Evolutionary conservation across 2,113 vertebrate species (phyloP).

Genomic region (Vulpes lagopus): DNA sequence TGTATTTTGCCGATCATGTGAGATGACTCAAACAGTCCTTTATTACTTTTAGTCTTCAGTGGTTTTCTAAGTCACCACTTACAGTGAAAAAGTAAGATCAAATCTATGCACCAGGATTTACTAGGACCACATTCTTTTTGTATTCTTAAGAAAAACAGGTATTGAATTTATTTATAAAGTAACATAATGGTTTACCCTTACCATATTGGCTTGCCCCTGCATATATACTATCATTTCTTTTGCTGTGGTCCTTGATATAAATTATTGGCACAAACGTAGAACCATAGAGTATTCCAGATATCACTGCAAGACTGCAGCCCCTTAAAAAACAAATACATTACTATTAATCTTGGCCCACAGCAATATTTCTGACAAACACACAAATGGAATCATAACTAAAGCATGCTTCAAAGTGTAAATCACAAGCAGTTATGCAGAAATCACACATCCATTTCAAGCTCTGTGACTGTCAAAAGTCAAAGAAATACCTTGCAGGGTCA

Average conservation of each 20-base stretch:
- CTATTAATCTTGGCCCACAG: neutral
- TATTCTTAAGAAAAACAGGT: neutral
- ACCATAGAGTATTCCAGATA: constrained; percentile 92
- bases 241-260: constrained; percentile 94
- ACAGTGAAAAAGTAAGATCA: neutral
- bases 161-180: neutral
- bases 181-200: constrained; percentile 77
- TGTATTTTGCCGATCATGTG: neutral
- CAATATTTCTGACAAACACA: neutral
- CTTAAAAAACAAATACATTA: constrained; percentile 83
- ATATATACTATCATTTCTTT: constrained; percentile 88
- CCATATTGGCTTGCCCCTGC: constrained; percentile 93
- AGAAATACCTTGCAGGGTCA: no score
- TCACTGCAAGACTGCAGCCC: constrained; percentile 91
- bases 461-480: neutral
- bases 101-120: neutral
- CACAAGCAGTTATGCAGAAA: neutral
- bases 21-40: neutral
- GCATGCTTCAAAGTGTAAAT: neutral
- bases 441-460: neutral
- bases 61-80: neutral
- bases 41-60: neutral
- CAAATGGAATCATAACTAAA: neutral
- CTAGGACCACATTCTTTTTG: neutral
- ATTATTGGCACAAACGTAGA: constrained; percentile 92